phyloP scores from a whole-genome alignment of 2,113 vertebrate species.

The Australoheros scitulus region DNA sequence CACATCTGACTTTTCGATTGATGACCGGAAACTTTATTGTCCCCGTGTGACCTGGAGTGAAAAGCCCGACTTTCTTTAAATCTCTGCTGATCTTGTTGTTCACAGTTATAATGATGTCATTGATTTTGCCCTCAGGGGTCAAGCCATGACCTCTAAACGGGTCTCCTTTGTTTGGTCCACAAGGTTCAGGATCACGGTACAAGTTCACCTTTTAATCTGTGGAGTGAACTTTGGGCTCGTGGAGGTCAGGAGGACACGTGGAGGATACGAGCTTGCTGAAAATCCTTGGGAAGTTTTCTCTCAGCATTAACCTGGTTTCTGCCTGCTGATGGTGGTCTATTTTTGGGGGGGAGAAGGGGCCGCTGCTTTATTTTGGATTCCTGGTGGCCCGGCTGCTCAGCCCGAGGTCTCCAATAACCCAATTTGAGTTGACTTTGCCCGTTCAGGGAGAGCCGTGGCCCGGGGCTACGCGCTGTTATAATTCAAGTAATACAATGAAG shows the following conservation, averaged over 20 bases:
- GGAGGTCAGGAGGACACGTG: constrained; percentile 33
- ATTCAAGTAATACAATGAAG: constrained; percentile 76
- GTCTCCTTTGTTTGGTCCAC: constrained; percentile 34
- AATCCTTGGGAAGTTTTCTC: constrained; percentile 55
- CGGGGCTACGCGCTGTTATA: constrained; percentile 63
- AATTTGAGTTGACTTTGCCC: constrained; percentile 82
- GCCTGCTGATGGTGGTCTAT: constrained; percentile 65
- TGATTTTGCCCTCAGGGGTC: constrained; percentile 68
- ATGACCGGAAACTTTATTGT: constrained; percentile 6
- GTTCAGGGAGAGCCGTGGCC: constrained; percentile 73
- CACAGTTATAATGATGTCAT: constrained; percentile 43
- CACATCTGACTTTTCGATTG: not conserved
- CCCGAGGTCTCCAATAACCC: constrained; percentile 79
- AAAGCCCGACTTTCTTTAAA: constrained; percentile 5
- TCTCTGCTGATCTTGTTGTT: constrained; percentile 30
- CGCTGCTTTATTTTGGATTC: constrained; percentile 77
- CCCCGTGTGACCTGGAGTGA: constrained; percentile 1
- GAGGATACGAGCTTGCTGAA: constrained; percentile 20
- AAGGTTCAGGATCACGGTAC: constrained; percentile 13
- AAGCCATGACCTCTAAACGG: constrained; percentile 54
- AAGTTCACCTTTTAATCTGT: not conserved
- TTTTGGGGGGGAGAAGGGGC: constrained; percentile 67
- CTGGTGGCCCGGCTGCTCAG: constrained; percentile 74
- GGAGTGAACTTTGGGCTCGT: not conserved
- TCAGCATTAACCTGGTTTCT: constrained; percentile 71